phyloP scores from a whole-genome alignment of 2,113 vertebrate species.

The Glaucomys volans region DNA sequence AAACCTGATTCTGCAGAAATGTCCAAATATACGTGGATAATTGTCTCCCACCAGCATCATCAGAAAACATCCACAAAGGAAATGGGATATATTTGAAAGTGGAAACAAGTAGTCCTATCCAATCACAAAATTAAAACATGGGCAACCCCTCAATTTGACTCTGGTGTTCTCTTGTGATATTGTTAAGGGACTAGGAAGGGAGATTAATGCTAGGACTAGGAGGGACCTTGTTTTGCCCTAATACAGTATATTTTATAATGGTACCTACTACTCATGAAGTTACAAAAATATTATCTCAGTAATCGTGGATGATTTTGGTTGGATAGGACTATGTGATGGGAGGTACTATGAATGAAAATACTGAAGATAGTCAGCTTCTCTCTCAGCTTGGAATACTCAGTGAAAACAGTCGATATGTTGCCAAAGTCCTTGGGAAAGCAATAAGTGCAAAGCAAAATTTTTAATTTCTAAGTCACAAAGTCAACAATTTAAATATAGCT shows the following conservation, averaged over 20 bases:
- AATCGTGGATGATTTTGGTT: neutral
- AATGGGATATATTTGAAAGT: neutral
- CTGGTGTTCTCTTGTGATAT: no score
- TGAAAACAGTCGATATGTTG: neutral
- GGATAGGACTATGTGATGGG: neutral
- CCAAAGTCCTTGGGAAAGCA: neutral
- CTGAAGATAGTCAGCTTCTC: neutral
- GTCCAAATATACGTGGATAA: neutral
- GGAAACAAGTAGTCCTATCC: neutral
- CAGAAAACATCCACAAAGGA: conserved; percentile 3
- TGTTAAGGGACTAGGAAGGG: neutral
- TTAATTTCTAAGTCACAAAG: neutral
- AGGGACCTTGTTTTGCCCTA: neutral
- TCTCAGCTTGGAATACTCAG: neutral
- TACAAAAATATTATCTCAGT: neutral
- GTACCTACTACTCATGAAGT: neutral
- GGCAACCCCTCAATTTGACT: neutral
- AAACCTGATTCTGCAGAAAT: neutral
- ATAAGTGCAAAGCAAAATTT: neutral
- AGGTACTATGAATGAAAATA: neutral
- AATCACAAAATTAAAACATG: neutral
- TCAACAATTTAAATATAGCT: neutral
- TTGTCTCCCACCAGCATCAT: neutral
- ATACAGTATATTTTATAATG: neutral
- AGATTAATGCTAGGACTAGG: neutral